Conservation (phyloP, 2,888 invertebrate species). For the Ectropis crepuscularia region DNA sequence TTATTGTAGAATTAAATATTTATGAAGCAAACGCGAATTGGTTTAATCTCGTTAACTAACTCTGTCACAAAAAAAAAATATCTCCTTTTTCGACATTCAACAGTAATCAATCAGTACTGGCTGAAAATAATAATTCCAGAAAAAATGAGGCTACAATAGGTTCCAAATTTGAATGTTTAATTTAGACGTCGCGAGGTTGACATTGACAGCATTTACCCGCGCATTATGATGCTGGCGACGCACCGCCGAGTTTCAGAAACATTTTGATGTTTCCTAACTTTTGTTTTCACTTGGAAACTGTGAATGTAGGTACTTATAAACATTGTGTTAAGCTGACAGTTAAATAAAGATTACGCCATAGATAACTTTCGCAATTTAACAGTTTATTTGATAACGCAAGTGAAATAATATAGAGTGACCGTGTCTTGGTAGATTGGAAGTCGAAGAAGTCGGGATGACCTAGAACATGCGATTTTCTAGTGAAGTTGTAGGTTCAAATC, state of each 20-base stretch:
- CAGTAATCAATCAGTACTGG: conserved; percentile 25
- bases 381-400: too few species aligned
- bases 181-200: conserved; percentile 21
- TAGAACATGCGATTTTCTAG: too few species aligned
- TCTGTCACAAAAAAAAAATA: background rate
- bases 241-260: conserved; percentile 1
- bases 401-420: too few species aligned
- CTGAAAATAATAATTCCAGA: conserved; percentile 2
- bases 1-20: background rate
- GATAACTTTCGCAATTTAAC: too few species aligned
- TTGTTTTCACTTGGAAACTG: background rate
- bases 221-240: background rate
- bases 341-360: too few species aligned
- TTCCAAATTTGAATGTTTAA: conserved; percentile 39
- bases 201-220: conserved; percentile 12
- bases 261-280: background rate
- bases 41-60: background rate
- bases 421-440: too few species aligned
- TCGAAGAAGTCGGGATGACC: too few species aligned
- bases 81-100: background rate
- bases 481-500: too few species aligned
- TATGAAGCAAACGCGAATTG: background rate
- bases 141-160: conserved; percentile 22
- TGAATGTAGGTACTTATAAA: too few species aligned
- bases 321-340: too few species aligned